Base-by-base conservation (phyloP, 2,888 invertebrate species). In the Loripinus fragilis region DNA sequence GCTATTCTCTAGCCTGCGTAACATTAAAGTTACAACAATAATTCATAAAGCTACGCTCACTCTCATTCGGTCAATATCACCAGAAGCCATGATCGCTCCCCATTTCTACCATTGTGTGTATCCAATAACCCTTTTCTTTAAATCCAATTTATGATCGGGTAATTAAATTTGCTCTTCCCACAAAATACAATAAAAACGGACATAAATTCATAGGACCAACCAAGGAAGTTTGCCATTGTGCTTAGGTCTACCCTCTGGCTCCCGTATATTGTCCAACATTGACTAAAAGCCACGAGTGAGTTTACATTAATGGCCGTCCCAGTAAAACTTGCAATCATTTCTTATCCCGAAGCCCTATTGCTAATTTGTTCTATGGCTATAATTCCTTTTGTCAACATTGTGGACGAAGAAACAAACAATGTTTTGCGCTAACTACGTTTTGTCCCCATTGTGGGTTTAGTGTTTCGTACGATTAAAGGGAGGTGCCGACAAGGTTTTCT, bases 81-180 rank as follows among this genome's bases (percentile, higher is more conserved):
- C 60, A 30, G 60, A 60, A 60, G 60, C 52, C n/a, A 25, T 25
- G 10, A 25, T 52, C 23, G 23, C n/a, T 5, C 7, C 33, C 33
- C 1, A 20, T 33, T 60, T 17, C 10, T 60, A 5, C 17, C 33
- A 33, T 60, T 60, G 33, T 60, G 1, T 2, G 60, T 30, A 33
- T 5, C 23, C 28, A 60, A 60, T 60, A 60, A 60, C 60, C 60
- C 60, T 60, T 60, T 33, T 60, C 60, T 60, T 60, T 60, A 60
- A 60, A 60, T 60, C 60, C 60, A 60, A 60, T 60, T 60, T 60
- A 60, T 60, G 30, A 60, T 60, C 60, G 60, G 30, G 23, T 60
- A 60, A 60, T 60, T 60, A 60, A 60, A 60, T 60, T 60, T 60
- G 20, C 33, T 20, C 60, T 60, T 60, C 60, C 60, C 30, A 60